These are phyloP conservation scores for Formica selysi DNA, from an alignment of 1,140 invertebrate species.

Conservation along the genomic window DNA sequence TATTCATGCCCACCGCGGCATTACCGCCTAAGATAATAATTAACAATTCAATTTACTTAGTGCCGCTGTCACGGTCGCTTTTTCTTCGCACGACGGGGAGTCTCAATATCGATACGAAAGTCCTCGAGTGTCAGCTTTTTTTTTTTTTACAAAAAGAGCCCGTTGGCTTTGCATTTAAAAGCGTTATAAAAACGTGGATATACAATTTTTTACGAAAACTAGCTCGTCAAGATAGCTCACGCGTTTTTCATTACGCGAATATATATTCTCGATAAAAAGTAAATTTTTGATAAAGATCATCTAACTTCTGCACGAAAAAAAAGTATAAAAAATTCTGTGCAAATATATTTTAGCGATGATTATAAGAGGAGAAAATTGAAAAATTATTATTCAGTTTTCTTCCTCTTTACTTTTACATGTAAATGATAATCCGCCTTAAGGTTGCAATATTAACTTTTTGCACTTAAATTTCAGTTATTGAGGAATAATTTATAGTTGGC, in stretches of 20 bases:
- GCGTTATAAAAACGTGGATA: neutral
- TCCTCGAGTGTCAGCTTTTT: neutral
- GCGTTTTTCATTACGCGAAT: neutral
- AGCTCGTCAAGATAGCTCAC: neutral
- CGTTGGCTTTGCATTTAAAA: neutral
- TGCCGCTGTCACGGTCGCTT: neutral
- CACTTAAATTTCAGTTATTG: conserved; percentile 13
- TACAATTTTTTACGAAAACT: neutral
- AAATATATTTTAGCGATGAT: conserved; percentile 2
- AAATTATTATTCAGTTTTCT: conserved; percentile 1
- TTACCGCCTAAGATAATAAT: conserved; percentile 49
- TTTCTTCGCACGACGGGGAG: neutral
- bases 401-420: neutral
- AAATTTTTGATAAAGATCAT: neutral
- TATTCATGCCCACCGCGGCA: conserved; percentile 45
- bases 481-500: neutral
- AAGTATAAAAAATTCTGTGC: conserved; percentile 1
- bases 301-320: conserved; percentile 14
- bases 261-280: neutral
- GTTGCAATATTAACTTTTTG: neutral
- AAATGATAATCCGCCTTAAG: neutral
- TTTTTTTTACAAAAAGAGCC: neutral
- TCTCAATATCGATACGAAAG: conserved; percentile 29
- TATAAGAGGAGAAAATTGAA: neutral
- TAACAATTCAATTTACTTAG: conserved; percentile 62